Conservation (phyloP, 2,888 invertebrate genomes). For the Gymnosoma rotundatum region DNA sequence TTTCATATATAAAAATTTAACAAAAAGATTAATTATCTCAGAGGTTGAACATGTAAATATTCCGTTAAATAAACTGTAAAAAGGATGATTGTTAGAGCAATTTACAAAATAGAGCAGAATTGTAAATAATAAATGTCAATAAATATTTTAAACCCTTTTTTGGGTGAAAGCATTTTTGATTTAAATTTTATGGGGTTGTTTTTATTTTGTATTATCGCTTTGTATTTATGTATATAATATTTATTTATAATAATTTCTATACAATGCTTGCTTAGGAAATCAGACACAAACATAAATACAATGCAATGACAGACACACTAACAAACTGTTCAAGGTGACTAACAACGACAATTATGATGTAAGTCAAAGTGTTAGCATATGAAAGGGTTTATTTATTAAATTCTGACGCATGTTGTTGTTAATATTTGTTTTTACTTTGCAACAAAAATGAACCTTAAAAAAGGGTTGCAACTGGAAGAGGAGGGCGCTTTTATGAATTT, state of each 20-base stretch:
- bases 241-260: no score
- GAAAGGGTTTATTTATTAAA: conserved; percentile 19
- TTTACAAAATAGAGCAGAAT: neutral
- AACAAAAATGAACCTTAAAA: conserved; percentile 34
- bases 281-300: conserved; percentile 8
- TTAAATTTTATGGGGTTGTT: conserved; percentile 13
- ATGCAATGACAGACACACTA: neutral
- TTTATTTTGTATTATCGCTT: neutral
- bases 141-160: conserved; percentile 19
- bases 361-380: neutral
- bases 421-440: neutral
- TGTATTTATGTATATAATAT: neutral
- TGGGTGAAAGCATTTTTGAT: neutral
- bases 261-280: no score
- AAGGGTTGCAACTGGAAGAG: conserved; percentile 40
- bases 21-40: no score
- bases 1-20: neutral
- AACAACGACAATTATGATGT: neutral
- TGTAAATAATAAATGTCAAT: conserved; percentile 7
- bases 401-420: conserved; percentile 30
- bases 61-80: no score
- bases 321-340: neutral
- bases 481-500: neutral
- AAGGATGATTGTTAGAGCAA: neutral
- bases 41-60: no score